Conservation (phyloP, 1,140 invertebrate species). For the Nebria ingens region DNA sequence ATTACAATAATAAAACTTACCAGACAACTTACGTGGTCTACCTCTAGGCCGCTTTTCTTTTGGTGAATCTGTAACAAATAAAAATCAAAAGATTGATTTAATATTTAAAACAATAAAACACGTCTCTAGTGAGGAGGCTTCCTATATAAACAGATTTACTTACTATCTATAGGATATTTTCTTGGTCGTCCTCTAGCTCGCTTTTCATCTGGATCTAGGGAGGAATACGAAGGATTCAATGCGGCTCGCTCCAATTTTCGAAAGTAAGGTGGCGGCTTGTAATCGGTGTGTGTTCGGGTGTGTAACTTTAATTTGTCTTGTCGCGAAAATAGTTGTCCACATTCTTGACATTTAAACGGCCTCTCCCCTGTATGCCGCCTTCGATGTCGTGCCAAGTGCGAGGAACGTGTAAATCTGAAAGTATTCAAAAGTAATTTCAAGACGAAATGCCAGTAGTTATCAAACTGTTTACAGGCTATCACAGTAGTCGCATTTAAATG, state of each 20-base stretch:
- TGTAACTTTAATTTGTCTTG: background rate
- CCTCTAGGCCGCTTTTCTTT: background rate
- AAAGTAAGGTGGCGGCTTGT: background rate
- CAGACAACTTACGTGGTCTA: background rate
- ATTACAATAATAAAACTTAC: background rate
- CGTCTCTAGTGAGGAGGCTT: no score
- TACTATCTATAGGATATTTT: background rate
- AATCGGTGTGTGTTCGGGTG: background rate
- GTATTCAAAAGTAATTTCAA: background rate
- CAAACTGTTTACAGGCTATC: background rate
- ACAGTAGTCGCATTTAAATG: conserved; percentile 3
- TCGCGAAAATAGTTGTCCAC: background rate
- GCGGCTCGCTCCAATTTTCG: background rate
- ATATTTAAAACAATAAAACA: no score
- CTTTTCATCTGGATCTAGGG: background rate
- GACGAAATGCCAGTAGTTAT: background rate
- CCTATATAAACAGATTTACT: background rate
- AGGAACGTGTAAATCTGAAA: background rate
- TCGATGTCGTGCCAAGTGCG: background rate
- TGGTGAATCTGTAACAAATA: background rate
- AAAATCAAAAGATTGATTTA: no score
- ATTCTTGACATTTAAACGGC: background rate
- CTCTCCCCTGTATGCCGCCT: background rate
- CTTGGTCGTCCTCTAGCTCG: background rate
- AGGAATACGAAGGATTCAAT: background rate